Base-by-base conservation (phyloP, 2,113 vertebrate genomes). In the Hucho hucho region DNA sequence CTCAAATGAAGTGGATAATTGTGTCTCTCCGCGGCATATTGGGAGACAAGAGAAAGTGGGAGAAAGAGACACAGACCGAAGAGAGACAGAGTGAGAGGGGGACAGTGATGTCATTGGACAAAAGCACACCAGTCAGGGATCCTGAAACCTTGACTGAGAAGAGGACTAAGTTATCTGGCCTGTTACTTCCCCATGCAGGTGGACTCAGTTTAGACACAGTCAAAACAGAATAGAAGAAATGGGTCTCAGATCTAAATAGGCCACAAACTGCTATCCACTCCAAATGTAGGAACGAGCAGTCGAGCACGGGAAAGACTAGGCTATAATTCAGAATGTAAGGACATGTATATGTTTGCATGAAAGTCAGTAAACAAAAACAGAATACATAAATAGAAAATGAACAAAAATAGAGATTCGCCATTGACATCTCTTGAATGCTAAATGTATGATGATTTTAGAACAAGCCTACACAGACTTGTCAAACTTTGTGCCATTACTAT, bases 1-100 rank as follows among this genome's bases (percentile, higher is more conserved):
- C 91, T 92, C 91, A 92, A 93, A 94, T 93, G 92, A 92, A 93
- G 92, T 93, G 92, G 92, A 93, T 93, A 93, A 94, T 92, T 93
- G 93, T 89, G 89, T 92, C 91, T 92, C 90, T 81, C 74, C 89
- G 87, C 86, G 88, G 88, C 86, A 86, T 89, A 92, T 89, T 87
- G 88, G 88, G 89, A 91, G 89, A 88, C 87, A 82, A 85, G 85
- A 86, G 84, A 89, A 81, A 85, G 80, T 77, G 79, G 79, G 78
- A 72, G 85, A 84, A 80, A 77, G 64, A 74, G 22, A 66, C 22
- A 32, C 1, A 56, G 63, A 53, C 18, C 5, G 22, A 65, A 63
- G 53, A 59, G 28, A 16, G 56, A 37, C 9, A 22, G 29, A 24
- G 70, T 20, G 79, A 28, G 37, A 14, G 59, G 64, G 58, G 24